Percentiles rank a stretch among this genome's conserved stretches.
Evolutionary conservation across 2,113 vertebrate genomes (phyloP).

Genomic region (Coregonus clupeaformis): DNA sequence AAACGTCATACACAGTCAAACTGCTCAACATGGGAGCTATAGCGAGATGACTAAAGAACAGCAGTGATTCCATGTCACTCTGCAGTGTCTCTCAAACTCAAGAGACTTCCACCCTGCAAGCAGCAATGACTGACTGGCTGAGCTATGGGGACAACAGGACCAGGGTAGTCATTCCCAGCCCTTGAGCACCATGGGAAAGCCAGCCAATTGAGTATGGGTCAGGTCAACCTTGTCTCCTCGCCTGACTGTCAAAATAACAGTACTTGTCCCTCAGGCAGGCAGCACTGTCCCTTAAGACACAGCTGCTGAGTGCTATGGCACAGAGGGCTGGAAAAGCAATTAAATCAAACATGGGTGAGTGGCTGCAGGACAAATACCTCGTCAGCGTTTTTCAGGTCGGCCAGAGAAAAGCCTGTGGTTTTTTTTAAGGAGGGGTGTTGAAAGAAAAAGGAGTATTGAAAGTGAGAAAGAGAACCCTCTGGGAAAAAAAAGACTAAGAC

Average conservation of each 20-base stretch:
- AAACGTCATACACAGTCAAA: too few species aligned
- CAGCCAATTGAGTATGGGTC: slow-evolving; percentile 58
- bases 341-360: slow-evolving; percentile 75
- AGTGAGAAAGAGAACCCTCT: slow-evolving; percentile 41
- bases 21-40: too few species aligned
- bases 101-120: slow-evolving; percentile 11
- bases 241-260: slow-evolving; percentile 72
- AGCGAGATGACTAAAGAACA: neutral
- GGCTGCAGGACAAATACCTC: slow-evolving; percentile 69
- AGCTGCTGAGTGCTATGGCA: slow-evolving; percentile 53
- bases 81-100: slow-evolving; percentile 13
- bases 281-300: slow-evolving; percentile 52
- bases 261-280: slow-evolving; percentile 62
- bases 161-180: slow-evolving; percentile 48
- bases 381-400: slow-evolving; percentile 61
- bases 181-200: slow-evolving; percentile 63
- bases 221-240: slow-evolving; percentile 69
- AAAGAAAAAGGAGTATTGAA: slow-evolving; percentile 24
- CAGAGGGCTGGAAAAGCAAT: slow-evolving; percentile 75
- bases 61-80: neutral
- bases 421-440: slow-evolving; percentile 30
- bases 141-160: slow-evolving; percentile 16
- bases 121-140: slow-evolving; percentile 11
- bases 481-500: slow-evolving; percentile 41
- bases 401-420: slow-evolving; percentile 20